These are phyloP conservation scores for Tyria jacobaeae DNA, from an alignment of 2,888 invertebrate genomes.

Conservation along the genomic window DNA sequence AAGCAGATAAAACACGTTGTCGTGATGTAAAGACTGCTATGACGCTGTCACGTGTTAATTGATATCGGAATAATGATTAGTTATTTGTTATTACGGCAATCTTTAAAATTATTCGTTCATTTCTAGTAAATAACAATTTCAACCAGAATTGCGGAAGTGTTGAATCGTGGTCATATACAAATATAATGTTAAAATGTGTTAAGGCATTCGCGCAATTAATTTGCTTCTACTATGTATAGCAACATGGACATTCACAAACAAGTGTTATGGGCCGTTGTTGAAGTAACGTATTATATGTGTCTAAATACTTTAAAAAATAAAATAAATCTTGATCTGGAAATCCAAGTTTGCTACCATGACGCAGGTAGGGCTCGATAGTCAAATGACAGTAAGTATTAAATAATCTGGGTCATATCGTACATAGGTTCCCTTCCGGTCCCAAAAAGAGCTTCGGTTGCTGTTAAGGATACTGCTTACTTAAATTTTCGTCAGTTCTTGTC, in stretches of 20 bases:
- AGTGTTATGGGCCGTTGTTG: too few relatives aligned
- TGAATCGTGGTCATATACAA: neutral
- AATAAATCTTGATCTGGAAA: too few relatives aligned
- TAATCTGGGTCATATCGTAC: neutral
- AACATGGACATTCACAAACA: too few relatives aligned
- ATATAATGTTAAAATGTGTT: neutral
- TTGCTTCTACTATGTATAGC: too few relatives aligned
- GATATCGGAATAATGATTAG: constrained; percentile 4
- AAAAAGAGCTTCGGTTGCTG: neutral
- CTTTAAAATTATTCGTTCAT: neutral
- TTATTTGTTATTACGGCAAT: constrained; percentile 1
- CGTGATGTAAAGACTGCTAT: neutral
- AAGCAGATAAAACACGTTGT: constrained; percentile 8
- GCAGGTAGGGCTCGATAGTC: too few relatives aligned
- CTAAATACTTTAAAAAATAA: too few relatives aligned
- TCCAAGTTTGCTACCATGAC: too few relatives aligned
- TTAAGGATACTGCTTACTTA: neutral
- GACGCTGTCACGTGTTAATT: neutral
- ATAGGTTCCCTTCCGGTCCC: neutral
- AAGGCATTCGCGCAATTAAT: neutral
- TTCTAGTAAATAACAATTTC: neutral
- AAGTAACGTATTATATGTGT: too few relatives aligned
- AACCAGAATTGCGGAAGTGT: neutral
- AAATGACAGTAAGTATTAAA: neutral
- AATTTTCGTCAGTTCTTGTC: neutral